These are phyloP conservation scores for Sussaba pulchella DNA, from an alignment of 2,888 invertebrate species.

Conservation along the genomic window DNA sequence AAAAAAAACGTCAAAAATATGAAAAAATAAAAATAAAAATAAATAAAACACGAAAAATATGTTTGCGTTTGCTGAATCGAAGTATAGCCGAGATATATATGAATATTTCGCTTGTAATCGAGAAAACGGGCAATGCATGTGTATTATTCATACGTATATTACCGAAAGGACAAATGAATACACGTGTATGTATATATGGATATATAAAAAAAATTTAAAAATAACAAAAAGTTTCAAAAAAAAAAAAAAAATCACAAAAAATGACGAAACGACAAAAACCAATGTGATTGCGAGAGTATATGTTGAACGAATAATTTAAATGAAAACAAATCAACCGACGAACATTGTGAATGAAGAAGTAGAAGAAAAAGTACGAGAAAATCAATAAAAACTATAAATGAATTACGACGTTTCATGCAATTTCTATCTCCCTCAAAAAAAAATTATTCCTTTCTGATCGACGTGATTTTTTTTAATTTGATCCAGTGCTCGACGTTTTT, in stretches of 20 bases:
- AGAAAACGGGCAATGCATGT: slow-evolving; percentile 74
- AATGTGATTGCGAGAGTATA: slow-evolving; percentile 80
- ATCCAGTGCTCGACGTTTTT: too few species aligned
- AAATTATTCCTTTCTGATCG: too few species aligned
- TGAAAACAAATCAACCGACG: slow-evolving; percentile 11
- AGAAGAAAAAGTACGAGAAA: slow-evolving; percentile 44
- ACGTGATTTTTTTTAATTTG: too few species aligned
- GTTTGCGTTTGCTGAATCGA: slow-evolving; percentile 66
- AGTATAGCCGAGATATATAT: slow-evolving; percentile 55
- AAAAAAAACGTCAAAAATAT: too few species aligned
- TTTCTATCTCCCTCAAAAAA: too few species aligned
- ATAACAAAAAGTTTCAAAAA: slow-evolving; percentile 14
- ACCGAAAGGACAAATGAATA: slow-evolving; percentile 63
- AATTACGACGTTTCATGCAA: slow-evolving; percentile 69
- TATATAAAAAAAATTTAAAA: slow-evolving; percentile 37
- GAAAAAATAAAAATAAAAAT: background rate
- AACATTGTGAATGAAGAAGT: slow-evolving; percentile 32
- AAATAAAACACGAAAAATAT: slow-evolving; percentile 8
- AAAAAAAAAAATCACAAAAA: slow-evolving; percentile 28
- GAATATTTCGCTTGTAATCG: slow-evolving; percentile 75
- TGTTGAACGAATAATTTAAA: slow-evolving; percentile 73
- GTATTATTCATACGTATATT: slow-evolving; percentile 68
- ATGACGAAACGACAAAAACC: slow-evolving; percentile 56
- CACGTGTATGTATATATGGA: slow-evolving; percentile 56
- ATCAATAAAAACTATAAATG: slow-evolving; percentile 73